A percentile compares a stretch with the other conserved stretches of the same genome.
Conservation (phyloP, 2,797 vertebrate genomes). For the Lemur catta region DNA sequence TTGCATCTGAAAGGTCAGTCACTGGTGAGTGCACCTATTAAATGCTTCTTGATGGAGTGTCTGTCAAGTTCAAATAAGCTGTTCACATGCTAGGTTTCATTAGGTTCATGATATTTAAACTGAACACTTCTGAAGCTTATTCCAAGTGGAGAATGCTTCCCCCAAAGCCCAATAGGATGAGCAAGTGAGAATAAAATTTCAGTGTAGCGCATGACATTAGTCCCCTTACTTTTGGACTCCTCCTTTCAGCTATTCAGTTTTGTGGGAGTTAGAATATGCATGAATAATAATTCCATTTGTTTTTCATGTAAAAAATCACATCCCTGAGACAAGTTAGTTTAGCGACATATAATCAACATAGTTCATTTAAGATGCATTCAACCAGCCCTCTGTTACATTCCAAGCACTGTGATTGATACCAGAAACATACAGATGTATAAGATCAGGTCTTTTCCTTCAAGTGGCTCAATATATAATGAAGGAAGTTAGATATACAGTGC, state of each 20-base stretch:
- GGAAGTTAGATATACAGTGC: neutral
- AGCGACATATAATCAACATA: neutral
- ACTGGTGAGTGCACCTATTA: constrained; percentile 39
- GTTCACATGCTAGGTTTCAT: constrained; percentile 11
- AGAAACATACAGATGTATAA: neutral
- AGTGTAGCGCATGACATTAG: neutral
- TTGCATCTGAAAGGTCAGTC: constrained; percentile 39
- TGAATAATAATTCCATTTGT: neutral
- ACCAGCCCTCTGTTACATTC: neutral
- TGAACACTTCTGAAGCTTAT: neutral
- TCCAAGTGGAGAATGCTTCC: neutral
- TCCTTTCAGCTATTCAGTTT: neutral
- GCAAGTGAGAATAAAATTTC: neutral
- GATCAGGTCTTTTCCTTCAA: neutral
- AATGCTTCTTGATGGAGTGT: constrained; percentile 30
- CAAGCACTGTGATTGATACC: neutral
- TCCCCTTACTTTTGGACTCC: neutral
- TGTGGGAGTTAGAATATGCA: neutral
- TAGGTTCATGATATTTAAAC: constrained; percentile 10
- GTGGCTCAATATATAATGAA: neutral
- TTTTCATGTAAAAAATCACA: constrained; percentile 25
- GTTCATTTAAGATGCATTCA: constrained; percentile 6
- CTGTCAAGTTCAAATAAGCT: constrained; percentile 48
- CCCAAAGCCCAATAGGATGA: neutral
- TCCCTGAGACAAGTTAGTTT: neutral